phyloP scores from a whole-genome alignment of 2,888 invertebrate species.

The Malthinus flaveolus region DNA sequence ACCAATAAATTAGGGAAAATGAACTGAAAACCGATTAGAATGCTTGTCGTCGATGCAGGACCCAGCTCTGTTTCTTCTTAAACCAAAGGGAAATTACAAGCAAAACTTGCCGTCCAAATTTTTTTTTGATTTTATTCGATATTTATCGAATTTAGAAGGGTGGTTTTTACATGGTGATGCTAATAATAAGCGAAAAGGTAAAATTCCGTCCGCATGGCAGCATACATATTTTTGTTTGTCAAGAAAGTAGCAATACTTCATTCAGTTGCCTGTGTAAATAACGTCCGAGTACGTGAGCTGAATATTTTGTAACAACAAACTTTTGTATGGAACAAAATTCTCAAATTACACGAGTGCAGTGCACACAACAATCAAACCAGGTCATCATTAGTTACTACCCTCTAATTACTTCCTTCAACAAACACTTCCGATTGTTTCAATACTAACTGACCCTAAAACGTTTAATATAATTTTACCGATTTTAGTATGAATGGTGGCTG shows the following conservation, averaged over 20 bases:
- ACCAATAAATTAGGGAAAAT: too few species aligned
- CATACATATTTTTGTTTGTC: conserved; percentile 30
- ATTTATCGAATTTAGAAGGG: background rate
- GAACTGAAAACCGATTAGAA: too few species aligned
- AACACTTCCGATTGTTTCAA: conserved; percentile 35
- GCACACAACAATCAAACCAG: conserved; percentile 38
- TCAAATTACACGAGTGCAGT: conserved; percentile 29
- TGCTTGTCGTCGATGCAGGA: too few species aligned
- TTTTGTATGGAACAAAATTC: conserved; percentile 19
- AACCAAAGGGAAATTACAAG: too few species aligned
- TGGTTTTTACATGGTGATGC: background rate
- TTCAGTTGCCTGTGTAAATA: conserved; percentile 35
- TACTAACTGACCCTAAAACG: conserved; percentile 27
- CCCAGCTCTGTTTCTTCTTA: too few species aligned
- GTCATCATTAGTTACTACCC: conserved; percentile 36
- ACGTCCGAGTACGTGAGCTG: conserved; percentile 32
- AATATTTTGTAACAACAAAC: conserved; percentile 24
- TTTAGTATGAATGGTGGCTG: conserved; percentile 13
- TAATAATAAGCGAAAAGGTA: conserved; percentile 11
- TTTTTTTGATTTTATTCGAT: background rate
- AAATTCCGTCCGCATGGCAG: conserved; percentile 19
- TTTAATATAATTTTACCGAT: background rate
- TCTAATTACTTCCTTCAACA: conserved; percentile 40
- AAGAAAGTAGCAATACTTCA: conserved; percentile 30
- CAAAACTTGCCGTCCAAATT: too few species aligned